Conservation (phyloP, 92 coral and sea anemone genomes). For the Paramuricea clavata region DNA sequence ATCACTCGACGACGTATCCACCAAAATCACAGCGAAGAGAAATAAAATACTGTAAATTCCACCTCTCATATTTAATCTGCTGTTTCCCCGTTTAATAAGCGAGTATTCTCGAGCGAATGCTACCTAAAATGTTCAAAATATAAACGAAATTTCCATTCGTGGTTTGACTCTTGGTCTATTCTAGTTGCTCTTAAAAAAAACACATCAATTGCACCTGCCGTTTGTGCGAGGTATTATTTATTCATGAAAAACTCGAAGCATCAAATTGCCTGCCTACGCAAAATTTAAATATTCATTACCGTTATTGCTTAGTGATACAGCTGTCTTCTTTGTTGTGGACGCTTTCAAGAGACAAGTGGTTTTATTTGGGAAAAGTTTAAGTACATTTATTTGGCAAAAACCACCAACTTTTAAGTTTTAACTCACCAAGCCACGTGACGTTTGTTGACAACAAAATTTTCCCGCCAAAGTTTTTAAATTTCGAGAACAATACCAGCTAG, state of each 20-base stretch:
- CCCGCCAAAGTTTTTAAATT: not conserved
- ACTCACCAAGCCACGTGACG: not conserved
- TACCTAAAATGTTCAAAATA: not conserved
- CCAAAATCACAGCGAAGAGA: not conserved
- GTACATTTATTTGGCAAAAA: not conserved
- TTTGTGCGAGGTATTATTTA: conserved; percentile 5
- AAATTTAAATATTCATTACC: not conserved
- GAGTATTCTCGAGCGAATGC: not conserved
- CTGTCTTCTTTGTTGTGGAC: not conserved
- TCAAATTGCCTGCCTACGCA: not conserved
- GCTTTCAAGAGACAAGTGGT: not conserved
- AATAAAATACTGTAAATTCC: not conserved
- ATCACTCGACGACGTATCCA: not conserved
- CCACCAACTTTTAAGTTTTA: not conserved
- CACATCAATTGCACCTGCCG: conserved; percentile 9
- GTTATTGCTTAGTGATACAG: not conserved
- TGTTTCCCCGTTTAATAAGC: not conserved
- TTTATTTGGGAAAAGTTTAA: not conserved
- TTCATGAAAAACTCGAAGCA: not conserved
- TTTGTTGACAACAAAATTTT: not conserved
- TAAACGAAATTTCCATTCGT: not conserved
- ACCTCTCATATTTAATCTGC: not conserved
- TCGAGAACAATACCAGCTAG: not conserved
- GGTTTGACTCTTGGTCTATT: not conserved
- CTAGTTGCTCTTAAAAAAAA: not conserved